Base-by-base conservation (phyloP, 2,797 vertebrate species). In the Arctocebus calabarensis region DNA sequence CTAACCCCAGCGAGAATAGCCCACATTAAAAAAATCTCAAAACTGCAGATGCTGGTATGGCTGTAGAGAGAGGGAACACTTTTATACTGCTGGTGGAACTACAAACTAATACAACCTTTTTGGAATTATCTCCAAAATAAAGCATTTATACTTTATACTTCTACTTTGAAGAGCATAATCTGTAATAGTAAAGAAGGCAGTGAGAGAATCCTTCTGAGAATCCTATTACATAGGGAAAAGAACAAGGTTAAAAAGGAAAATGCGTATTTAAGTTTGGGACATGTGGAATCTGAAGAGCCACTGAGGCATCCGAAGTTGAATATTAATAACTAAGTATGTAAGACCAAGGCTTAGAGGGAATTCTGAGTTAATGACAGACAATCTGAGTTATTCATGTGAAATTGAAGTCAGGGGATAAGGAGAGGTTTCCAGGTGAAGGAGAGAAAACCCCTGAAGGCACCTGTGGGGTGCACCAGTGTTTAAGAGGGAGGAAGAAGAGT, bases 391-490 rank as follows among this genome's bases (percentile, higher is more conserved):
- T 27, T 10, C 22, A 59, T n/a, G 17, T 22, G 25, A 29, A 9
- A 17, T 1, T n/a, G 75, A 70, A 70, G n/a, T 37, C 61, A 29
- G 19, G 25, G 89, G 43, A 48, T 25, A 59, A 68, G 52, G 22
- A 55, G 57, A 29, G 16, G 43, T 45, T 45, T 14, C 23, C 37
- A 34, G 32, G 34, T 23, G 40, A 83, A 13, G 20, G 17, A 74
- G 43, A 29, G 32, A 62, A 52, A 40, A 23, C 4, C 0, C 19
- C 48, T 32, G 5, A 37, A 32, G 20, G 10, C 25, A 25, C 40
- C 9, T 0, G 0, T 16, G 9, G 5, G 25, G 0, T 6, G 7
- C 10, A 19, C 29, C 3, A 2, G 11, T 22, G 8, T 27, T 27
- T 48, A 22, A 32, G 2, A 7, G 4, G 43, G 22, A 37, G 55